Evolutionary conservation across 2,797 vertebrate genomes (phyloP).

Genomic region (Ciconia nigra): DNA sequence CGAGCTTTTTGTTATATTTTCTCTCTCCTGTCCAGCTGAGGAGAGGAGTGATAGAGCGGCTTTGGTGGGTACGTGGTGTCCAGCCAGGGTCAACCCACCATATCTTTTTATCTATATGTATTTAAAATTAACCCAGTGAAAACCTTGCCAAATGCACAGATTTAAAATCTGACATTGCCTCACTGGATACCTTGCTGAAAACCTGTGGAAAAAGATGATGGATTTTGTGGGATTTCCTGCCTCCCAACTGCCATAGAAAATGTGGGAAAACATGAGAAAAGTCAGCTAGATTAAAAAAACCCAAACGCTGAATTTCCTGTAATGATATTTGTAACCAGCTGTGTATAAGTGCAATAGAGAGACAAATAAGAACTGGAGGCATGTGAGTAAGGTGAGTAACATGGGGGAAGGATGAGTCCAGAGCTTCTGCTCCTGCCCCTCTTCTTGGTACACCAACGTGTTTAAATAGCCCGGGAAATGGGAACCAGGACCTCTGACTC

Average conservation of each 20-base stretch:
- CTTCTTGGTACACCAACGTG: accelerated
- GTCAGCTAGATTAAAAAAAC: not conserved
- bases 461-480: not conserved
- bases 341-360: not conserved
- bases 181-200: not conserved
- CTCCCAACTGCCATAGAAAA: not conserved
- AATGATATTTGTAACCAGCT: not conserved
- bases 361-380: not conserved
- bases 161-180: not conserved
- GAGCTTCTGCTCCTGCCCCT: not conserved
- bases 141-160: not conserved
- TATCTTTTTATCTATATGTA: not conserved
- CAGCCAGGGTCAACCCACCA: not conserved
- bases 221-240: not conserved
- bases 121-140: not conserved
- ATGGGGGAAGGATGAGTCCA: not conserved
- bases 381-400: not conserved
- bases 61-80: not conserved
- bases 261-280: not conserved
- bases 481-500: not conserved
- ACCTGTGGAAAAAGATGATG: not conserved
- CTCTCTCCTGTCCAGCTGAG: not conserved
- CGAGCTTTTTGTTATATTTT: not conserved
- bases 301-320: not conserved
- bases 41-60: not conserved